Percentiles rank a stretch among this genome's conserved stretches.
These are phyloP conservation scores for Stegana nigrithorax DNA, from an alignment of 2,888 invertebrate species.

Conservation along the genomic window DNA sequence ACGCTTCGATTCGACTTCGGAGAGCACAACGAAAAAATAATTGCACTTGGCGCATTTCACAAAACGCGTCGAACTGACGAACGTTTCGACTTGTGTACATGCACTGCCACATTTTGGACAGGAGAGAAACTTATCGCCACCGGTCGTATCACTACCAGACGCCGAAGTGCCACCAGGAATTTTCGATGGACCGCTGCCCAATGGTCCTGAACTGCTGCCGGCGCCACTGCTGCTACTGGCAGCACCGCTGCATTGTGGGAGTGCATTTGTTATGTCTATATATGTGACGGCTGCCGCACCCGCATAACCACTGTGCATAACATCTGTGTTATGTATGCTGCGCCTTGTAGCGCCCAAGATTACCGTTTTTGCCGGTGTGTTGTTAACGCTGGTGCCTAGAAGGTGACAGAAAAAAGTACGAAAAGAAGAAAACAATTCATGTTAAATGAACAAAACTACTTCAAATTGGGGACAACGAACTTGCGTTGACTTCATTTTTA, in stretches of 20 bases:
- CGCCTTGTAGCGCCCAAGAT: conserved; percentile 38
- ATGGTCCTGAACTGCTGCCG: conserved; percentile 25
- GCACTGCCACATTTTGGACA: conserved; percentile 98
- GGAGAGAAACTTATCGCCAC: conserved; percentile 79
- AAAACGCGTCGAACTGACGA: conserved; percentile 96
- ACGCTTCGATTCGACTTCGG: conserved; percentile 93
- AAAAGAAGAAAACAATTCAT: not conserved
- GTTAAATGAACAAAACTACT: not conserved
- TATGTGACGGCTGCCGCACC: conserved; percentile 45
- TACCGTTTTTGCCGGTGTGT: conserved; percentile 41
- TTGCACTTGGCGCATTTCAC: conserved; percentile 98
- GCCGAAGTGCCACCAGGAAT: conserved; percentile 25
- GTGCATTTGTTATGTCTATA: conserved; percentile 49
- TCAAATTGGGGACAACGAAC: not conserved
- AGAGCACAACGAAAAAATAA: conserved; percentile 96
- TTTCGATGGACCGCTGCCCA: conserved; percentile 29
- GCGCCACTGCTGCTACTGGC: conserved; percentile 27
- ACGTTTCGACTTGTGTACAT: conserved; percentile 97
- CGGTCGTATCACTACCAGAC: conserved; percentile 67
- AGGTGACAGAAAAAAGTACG: not conserved
- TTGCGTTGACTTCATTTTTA: not conserved
- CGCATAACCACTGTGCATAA: conserved; percentile 26
- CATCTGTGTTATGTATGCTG: conserved; percentile 16
- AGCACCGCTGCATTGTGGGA: conserved; percentile 27
- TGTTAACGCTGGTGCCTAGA: conserved; percentile 38